Conservation (phyloP, 2,113 vertebrate species). For the Fulmarus glacialis region DNA sequence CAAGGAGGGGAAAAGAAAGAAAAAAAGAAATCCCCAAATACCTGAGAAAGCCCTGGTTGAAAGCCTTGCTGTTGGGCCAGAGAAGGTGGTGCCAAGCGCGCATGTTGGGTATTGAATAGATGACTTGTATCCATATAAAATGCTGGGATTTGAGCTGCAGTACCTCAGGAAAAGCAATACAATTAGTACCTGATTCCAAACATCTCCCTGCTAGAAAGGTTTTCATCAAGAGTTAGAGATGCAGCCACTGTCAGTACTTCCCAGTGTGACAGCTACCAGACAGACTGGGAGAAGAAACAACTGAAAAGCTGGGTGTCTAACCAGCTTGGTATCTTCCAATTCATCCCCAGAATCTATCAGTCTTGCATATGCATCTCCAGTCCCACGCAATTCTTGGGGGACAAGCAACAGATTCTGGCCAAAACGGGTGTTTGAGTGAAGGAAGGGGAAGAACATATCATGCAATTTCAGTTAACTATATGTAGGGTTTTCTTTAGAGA, state of each 20-base stretch:
- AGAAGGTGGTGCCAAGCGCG: conserved; percentile 90
- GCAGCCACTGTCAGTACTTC: not conserved
- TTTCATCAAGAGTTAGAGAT: not conserved
- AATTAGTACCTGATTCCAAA: not conserved
- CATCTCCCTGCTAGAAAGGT: not conserved
- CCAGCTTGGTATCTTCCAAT: not conserved
- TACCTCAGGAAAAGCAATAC: conserved; percentile 66
- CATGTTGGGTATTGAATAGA: conserved; percentile 91
- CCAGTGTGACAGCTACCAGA: not conserved
- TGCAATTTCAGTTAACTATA: not conserved
- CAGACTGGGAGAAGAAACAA: not conserved
- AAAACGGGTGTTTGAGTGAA: not conserved
- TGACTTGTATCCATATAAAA: conserved; percentile 99
- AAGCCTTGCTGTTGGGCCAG: conserved; percentile 95
- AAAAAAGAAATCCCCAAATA: conserved; percentile 28
- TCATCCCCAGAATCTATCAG: not conserved
- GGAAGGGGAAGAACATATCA: not conserved
- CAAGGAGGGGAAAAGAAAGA: rapidly evolving
- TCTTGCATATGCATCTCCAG: not conserved
- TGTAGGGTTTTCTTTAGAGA: not conserved
- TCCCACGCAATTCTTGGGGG: not conserved
- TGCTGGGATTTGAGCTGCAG: conserved; percentile 92
- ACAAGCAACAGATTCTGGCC: not conserved
- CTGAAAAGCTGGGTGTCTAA: not conserved
- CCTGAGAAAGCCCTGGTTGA: conserved; percentile 97